These are phyloP conservation scores for Parelbella ahira DNA, from an alignment of 2,888 invertebrate species.

Conservation along the genomic window DNA sequence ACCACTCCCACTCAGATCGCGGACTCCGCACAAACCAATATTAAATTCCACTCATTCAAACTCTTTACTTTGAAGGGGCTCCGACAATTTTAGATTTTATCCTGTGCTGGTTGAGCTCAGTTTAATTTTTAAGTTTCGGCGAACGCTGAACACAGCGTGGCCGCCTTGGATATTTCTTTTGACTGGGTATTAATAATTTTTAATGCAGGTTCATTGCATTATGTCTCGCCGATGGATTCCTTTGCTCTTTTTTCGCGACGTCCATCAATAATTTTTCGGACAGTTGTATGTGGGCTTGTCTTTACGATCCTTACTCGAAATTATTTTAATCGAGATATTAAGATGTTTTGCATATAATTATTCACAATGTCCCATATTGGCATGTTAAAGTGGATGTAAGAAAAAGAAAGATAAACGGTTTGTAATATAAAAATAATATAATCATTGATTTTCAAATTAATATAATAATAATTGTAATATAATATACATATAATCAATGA, in stretches of 20 bases:
- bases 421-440: no score
- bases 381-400: no score
- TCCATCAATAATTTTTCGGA: conserved; percentile 74
- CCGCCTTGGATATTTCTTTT: conserved; percentile 47
- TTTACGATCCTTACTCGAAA: conserved; percentile 54
- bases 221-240: conserved; percentile 57
- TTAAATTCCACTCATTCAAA: conserved; percentile 73
- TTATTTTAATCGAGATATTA: conserved; percentile 57
- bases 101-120: conserved; percentile 48
- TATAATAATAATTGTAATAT: no score
- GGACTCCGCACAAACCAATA: conserved; percentile 70
- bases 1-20: conserved; percentile 75
- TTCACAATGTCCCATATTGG: neutral
- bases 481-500: no score
- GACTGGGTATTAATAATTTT: conserved; percentile 75
- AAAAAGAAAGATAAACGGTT: no score
- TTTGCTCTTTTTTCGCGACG: conserved; percentile 58
- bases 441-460: no score
- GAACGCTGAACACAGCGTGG: conserved; percentile 29
- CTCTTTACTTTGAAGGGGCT: conserved; percentile 65
- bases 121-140: conserved; percentile 36
- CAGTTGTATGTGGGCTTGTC: conserved; percentile 64
- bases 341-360: conserved; percentile 35
- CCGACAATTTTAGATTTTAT: conserved; percentile 64
- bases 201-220: conserved; percentile 73